Evolutionary conservation across 2,113 vertebrate genomes (phyloP).

Genomic region (Corydoras sp.): DNA sequence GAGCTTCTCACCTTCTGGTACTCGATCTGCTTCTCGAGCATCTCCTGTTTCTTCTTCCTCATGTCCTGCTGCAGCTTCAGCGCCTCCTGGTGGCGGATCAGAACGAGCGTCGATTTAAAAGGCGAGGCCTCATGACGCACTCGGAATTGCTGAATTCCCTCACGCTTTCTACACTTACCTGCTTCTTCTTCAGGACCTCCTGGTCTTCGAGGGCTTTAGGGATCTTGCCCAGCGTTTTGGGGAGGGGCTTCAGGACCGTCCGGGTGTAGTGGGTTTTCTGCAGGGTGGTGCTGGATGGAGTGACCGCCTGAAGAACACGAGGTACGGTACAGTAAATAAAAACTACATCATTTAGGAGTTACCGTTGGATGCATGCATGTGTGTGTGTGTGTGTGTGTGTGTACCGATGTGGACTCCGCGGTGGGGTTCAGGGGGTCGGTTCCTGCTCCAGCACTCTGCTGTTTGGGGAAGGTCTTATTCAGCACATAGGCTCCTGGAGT

Average conservation of each 20-base stretch:
- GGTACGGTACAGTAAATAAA: not conserved
- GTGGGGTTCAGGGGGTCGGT: constrained; percentile 61
- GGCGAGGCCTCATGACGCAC: no score
- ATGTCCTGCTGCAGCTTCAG: constrained; percentile 95
- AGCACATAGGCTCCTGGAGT: constrained; percentile 81
- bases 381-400: not conserved
- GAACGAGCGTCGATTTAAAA: not conserved
- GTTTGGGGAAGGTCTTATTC: constrained; percentile 84
- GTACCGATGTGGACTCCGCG: constrained; percentile 72
- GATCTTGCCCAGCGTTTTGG: constrained; percentile 73
- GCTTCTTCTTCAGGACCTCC: constrained; percentile 90
- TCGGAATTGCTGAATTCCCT: not conserved
- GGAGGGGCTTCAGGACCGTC: constrained; percentile 69
- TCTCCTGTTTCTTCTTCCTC: constrained; percentile 96
- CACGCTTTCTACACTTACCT: constrained; percentile 61
- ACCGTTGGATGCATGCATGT: not conserved
- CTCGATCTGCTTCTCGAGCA: constrained; percentile 93
- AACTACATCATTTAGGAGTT: constrained; percentile 10
- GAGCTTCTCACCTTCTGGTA: constrained; percentile 83
- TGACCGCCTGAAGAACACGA: constrained; percentile 56
- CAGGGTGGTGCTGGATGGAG: constrained; percentile 60
- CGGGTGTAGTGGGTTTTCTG: constrained; percentile 78
- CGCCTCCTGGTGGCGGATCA: constrained; percentile 72
- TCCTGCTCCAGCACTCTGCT: constrained; percentile 55
- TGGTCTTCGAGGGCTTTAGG: constrained; percentile 81